Conservation (phyloP, 2,113 vertebrate genomes). For the Mobula hypostoma region DNA sequence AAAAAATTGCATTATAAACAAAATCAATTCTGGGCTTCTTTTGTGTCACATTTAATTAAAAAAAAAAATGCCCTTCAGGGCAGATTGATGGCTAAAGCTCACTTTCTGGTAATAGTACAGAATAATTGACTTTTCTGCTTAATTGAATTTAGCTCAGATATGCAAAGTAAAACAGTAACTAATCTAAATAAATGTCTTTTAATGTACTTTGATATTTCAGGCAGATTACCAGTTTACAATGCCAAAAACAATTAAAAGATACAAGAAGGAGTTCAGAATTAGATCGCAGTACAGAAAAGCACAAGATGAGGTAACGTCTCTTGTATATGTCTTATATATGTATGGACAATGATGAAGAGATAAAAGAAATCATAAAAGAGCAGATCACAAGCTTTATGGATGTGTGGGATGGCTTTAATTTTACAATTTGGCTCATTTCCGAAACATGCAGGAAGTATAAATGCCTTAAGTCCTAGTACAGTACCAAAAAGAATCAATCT, state of each 20-base stretch:
- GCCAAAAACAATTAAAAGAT: not conserved
- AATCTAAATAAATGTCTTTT: not conserved
- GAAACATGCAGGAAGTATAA: not conserved
- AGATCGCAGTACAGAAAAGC: not conserved
- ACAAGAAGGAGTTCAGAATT: not conserved
- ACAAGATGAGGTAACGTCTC: not conserved
- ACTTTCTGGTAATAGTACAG: not conserved
- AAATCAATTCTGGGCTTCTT: not conserved
- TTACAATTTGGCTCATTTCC: no score
- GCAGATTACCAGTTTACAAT: not conserved
- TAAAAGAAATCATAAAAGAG: not conserved
- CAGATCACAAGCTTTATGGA: not conserved
- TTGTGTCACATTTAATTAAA: not conserved
- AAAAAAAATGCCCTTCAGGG: not conserved
- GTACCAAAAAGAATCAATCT: not conserved
- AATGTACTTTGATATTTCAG: not conserved
- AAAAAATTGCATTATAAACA: not conserved
- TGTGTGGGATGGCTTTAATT: not conserved
- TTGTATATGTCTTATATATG: not conserved
- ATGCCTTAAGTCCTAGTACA: not conserved
- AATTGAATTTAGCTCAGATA: not conserved
- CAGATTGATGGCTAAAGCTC: not conserved
- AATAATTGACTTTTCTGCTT: not conserved
- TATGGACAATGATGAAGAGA: not conserved
- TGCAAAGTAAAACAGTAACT: not conserved